These are phyloP conservation scores for Esox lucius DNA, from an alignment of 2,797 vertebrate genomes.

Conservation along the genomic window DNA sequence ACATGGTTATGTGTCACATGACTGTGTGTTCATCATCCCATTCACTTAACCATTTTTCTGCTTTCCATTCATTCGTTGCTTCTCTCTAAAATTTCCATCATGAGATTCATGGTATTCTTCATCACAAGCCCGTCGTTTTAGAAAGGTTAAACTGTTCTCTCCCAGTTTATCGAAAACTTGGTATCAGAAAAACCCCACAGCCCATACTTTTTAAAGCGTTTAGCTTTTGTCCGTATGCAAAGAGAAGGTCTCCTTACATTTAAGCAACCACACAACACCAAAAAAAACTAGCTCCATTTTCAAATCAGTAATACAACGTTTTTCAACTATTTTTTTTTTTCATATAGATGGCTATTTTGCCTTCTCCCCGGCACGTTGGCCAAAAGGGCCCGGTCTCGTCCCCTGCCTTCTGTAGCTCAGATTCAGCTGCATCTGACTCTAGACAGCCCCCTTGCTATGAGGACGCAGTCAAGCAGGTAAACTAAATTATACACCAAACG, in stretches of 20 bases:
- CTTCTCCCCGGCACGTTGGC: conserved; percentile 81
- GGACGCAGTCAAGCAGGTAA: conserved; percentile 97
- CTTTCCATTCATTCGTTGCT: conserved; percentile 49
- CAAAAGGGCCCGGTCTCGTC: conserved; percentile 84
- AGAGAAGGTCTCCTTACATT: conserved; percentile 16
- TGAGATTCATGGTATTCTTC: conserved; percentile 38
- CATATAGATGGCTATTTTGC: conserved; percentile 84
- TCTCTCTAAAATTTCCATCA: conserved; percentile 47
- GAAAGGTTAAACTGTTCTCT: conserved; percentile 3
- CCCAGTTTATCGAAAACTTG: conserved; percentile 39
- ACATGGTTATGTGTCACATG: conserved; percentile 5
- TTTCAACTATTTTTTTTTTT: conserved; percentile 69
- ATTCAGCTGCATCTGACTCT: conserved; percentile 82
- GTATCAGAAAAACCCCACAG: conserved; percentile 33
- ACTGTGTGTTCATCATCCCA: conserved; percentile 37
- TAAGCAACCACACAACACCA: neutral
- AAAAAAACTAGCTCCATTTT: conserved; percentile 26
- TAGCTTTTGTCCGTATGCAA: neutral
- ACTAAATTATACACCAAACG: conserved; percentile 50
- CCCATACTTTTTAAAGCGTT: conserved; percentile 30
- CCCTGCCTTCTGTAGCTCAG: conserved; percentile 87
- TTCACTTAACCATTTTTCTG: conserved; percentile 47
- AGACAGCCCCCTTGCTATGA: conserved; percentile 94
- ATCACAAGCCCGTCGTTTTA: conserved; percentile 35
- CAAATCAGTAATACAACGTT: conserved; percentile 51